These are phyloP conservation scores for Myxocyprinus asiaticus DNA, from an alignment of 2,113 vertebrate species.

Conservation along the genomic window DNA sequence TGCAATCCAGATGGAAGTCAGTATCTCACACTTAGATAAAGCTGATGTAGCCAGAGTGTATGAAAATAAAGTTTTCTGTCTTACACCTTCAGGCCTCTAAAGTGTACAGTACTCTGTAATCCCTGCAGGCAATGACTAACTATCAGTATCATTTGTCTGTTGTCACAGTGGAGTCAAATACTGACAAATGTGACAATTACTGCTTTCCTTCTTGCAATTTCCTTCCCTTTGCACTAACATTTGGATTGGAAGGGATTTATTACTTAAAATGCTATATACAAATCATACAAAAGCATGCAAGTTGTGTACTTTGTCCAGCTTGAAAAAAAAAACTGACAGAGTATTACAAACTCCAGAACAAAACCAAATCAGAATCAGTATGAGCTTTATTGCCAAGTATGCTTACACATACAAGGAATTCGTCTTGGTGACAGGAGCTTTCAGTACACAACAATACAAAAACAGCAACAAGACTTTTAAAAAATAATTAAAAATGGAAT, in stretches of 20 bases:
- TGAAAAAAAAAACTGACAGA: too few species aligned
- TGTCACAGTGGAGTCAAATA: constrained; percentile 26
- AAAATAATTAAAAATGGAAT: too few species aligned
- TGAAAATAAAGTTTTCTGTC: not conserved
- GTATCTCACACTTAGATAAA: not conserved
- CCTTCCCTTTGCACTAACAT: not conserved
- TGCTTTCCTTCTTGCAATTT: not conserved
- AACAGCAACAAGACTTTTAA: too few species aligned
- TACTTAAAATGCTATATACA: not conserved
- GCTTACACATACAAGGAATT: too few species aligned
- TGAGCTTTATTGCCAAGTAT: too few species aligned
- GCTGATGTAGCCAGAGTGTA: not conserved
- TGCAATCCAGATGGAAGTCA: not conserved
- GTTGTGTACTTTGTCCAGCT: too few species aligned
- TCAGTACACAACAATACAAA: too few species aligned
- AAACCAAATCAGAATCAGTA: too few species aligned
- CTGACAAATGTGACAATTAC: constrained; percentile 10
- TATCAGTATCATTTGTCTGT: not conserved
- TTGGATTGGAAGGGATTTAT: constrained; percentile 14
- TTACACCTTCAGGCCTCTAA: constrained; percentile 3
- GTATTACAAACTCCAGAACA: too few species aligned
- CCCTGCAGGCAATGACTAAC: not conserved
- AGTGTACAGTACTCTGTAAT: not conserved
- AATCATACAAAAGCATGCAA: not conserved
- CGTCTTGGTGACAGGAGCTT: too few species aligned